A percentile compares a stretch with the other conserved stretches of the same genome.
These are phyloP conservation scores for Mormyrus iriodes DNA, from an alignment of 2,113 vertebrate genomes.

Conservation along the genomic window DNA sequence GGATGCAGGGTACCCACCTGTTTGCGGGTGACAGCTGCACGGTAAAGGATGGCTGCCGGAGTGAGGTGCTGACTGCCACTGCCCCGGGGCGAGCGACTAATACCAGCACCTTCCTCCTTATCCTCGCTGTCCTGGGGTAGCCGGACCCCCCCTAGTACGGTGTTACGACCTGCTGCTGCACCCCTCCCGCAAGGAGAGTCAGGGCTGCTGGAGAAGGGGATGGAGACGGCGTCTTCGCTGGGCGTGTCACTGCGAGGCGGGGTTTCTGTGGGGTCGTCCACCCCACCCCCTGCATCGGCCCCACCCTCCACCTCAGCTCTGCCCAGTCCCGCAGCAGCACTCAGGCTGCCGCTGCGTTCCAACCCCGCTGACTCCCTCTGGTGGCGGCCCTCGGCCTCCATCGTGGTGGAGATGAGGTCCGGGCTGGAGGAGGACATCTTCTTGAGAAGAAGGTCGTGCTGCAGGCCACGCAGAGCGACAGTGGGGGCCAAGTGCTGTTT, in stretches of 20 bases:
- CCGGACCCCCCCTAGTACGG: conserved; percentile 50
- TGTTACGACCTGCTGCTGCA: conserved; percentile 51
- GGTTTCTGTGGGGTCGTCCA: conserved; percentile 53
- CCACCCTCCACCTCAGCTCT: conserved; percentile 22
- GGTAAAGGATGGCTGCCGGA: conserved; percentile 80
- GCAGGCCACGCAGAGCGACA: conserved; percentile 65
- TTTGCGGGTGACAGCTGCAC: conserved; percentile 83
- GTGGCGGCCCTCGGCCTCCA: conserved; percentile 62
- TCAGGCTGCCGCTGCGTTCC: conserved; percentile 56
- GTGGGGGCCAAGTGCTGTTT: conserved; percentile 67
- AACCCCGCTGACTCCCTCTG: conserved; percentile 47
- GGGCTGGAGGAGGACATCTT: conserved; percentile 87
- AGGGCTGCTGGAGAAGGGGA: conserved; percentile 77
- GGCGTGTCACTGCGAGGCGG: conserved; percentile 68
- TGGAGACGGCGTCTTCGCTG: conserved; percentile 71
- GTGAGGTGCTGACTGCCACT: conserved; percentile 71
- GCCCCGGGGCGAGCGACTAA: conserved; percentile 54
- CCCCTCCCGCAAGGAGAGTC: conserved; percentile 74
- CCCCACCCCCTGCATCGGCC: conserved; percentile 37
- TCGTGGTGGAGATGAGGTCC: conserved; percentile 79
- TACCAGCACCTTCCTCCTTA: conserved; percentile 58
- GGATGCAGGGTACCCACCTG: conserved; percentile 62
- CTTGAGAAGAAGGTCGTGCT: conserved; percentile 75
- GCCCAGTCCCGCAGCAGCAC: conserved; percentile 54
- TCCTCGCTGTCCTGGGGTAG: conserved; percentile 61